Evolutionary conservation across 2,888 invertebrate species (phyloP), one percentile per base, ranked within the genome.

Genomic region (Microchrysa polita): DNA sequence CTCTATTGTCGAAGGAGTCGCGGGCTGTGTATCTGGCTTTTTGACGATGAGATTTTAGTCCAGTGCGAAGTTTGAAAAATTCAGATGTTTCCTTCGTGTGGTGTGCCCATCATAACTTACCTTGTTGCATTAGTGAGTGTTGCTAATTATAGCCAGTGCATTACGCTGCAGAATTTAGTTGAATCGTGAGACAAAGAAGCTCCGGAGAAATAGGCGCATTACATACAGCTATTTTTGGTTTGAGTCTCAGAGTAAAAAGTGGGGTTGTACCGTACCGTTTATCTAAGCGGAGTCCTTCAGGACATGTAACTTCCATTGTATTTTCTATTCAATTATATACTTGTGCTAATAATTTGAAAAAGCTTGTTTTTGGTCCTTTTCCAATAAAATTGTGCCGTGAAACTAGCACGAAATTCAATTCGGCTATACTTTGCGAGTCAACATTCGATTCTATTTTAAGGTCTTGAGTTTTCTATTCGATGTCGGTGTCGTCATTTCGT

Each of bases 381-480:
- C 52, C 4, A 16, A 52, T 52, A 16, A 34, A 18, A 14, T 22
- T 27, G 60, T 23, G 40, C 53, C 52, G 53, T 63, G 40, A 67
- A 67, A n/a, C 59, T 23, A 59, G 60, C 61, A 67, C 67, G 48
- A 72, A 44, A 67, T 67, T 42, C 7, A 34, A 34, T 34, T 34
- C 27, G 2, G 27, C 27, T 67, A 34, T 57, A 44, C 23, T 10
- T 12, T 63, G 61, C 67, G 4, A 53, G 59, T 74, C 74, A 61
- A 74, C 73, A 74, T 53, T 67, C 60, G 61, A 34, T 61, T 75
- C 75, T 75, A 75, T 75, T 75, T 75, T 75, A 69, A 73, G 75
- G 69, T 57, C 40, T 40, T 55, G 52, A 34, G 59, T 61, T 48
- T 72, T 72, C 48, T 59, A 44, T 9, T 72, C 67, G 61, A 20